Evolutionary conservation across 2,113 vertebrate genomes (phyloP).

Genomic region (Dromaius novaehollandiae): DNA sequence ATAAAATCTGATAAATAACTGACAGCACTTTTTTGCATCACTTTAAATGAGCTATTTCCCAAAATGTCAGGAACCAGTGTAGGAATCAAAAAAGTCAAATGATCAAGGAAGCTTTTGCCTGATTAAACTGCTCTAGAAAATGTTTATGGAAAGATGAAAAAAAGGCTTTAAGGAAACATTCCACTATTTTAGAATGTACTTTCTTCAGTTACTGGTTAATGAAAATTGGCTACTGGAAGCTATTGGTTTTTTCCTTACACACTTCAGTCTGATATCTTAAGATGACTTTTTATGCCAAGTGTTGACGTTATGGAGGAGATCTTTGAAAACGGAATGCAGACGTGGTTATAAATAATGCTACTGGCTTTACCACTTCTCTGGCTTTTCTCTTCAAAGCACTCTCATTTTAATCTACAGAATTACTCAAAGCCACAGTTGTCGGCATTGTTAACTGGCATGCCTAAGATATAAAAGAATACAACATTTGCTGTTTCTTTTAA

Average conservation of each 20-base stretch:
- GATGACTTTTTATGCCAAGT: conserved; percentile 26
- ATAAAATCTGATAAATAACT: conserved; percentile 48
- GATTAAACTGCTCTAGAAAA: conserved; percentile 49
- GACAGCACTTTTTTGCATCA: conserved; percentile 41
- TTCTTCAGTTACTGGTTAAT: conserved; percentile 30
- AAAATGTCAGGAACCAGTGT: neutral
- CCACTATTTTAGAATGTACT: neutral
- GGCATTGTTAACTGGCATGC: neutral
- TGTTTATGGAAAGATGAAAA: neutral
- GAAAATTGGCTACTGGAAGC: conserved; percentile 20
- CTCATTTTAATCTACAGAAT: neutral
- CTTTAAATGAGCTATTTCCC: conserved; percentile 44
- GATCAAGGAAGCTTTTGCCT: conserved; percentile 51
- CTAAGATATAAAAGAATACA: neutral
- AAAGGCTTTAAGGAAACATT: neutral
- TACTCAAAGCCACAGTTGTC: neutral
- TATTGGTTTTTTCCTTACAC: neutral
- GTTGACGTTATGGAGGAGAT: neutral
- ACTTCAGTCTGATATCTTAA: neutral
- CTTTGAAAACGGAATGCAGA: conserved; percentile 31
- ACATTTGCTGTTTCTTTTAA: neutral
- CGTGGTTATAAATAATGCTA: conserved; percentile 5
- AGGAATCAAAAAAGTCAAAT: neutral
- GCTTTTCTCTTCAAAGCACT: neutral
- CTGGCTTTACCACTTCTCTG: neutral